Conservation (phyloP, 2,113 vertebrate species). For the Tenebrosternarchus preto region DNA sequence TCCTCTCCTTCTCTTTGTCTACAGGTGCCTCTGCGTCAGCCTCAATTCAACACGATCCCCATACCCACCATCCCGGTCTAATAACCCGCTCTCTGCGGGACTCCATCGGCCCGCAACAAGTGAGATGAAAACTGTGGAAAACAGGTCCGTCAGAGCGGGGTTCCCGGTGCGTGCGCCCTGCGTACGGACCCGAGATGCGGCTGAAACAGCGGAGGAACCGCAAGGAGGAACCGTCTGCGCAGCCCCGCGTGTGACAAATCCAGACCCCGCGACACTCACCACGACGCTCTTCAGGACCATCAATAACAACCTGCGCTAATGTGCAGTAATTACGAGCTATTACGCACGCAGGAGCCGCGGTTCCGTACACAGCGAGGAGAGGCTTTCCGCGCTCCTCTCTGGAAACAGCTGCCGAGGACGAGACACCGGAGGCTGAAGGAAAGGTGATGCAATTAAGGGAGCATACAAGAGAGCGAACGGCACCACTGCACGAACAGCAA, state of each 20-base stretch:
- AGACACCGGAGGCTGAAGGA: constrained; percentile 30
- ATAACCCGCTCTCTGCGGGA: neutral
- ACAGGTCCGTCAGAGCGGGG: neutral
- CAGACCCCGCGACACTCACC: neutral
- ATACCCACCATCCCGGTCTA: constrained; percentile 54
- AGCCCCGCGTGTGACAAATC: constrained; percentile 38
- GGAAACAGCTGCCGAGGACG: neutral
- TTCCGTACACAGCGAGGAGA: neutral
- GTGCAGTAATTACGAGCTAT: neutral
- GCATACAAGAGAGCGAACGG: constrained; percentile 6
- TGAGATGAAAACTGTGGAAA: constrained; percentile 9
- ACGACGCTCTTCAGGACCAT: neutral
- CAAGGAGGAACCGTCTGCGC: constrained; percentile 35
- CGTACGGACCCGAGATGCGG: constrained; percentile 17
- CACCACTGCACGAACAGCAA: constrained; percentile 38
- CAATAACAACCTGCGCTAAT: neutral
- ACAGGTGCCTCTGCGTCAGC: constrained; percentile 2
- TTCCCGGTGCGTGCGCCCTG: neutral
- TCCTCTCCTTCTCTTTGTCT: neutral
- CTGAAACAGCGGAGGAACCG: constrained; percentile 32
- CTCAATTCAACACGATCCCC: neutral
- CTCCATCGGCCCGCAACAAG: constrained; percentile 16
- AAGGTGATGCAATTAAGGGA: constrained; percentile 40
- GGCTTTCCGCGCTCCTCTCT: neutral
- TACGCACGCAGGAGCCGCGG: too few relatives aligned